Conservation (phyloP, 1,140 invertebrate species). For the Drosophila nannoptera region DNA sequence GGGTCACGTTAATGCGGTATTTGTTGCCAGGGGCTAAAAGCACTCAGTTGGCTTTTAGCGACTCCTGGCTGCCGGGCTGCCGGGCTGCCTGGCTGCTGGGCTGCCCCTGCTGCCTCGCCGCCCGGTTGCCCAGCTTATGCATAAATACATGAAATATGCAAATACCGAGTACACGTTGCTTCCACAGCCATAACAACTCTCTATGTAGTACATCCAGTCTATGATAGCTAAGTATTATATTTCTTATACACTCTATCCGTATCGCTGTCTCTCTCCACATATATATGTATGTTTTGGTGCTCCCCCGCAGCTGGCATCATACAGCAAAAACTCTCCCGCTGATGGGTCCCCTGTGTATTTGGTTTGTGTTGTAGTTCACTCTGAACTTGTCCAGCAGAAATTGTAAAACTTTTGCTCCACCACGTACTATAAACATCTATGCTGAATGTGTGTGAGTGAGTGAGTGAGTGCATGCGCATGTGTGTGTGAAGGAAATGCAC, state of each 20-base stretch:
- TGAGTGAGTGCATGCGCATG: conserved; percentile 5
- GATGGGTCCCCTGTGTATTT: conserved; percentile 30
- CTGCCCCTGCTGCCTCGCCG: background rate
- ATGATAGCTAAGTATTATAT: conserved; percentile 10
- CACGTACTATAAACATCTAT: conserved; percentile 30
- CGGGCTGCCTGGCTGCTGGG: background rate
- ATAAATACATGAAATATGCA: conserved; percentile 63
- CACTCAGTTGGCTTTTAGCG: conserved; percentile 66
- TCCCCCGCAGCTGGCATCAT: conserved; percentile 20
- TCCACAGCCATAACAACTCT: conserved; percentile 10
- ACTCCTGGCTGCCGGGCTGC: conserved; percentile 28
- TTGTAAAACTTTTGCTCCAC: conserved; percentile 36
- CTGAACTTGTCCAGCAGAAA: conserved; percentile 36
- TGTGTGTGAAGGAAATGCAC: conserved; percentile 11
- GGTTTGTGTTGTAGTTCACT: conserved; percentile 29
- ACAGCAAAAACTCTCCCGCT: conserved; percentile 6
- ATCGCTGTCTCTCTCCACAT: background rate
- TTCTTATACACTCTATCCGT: background rate
- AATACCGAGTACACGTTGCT: conserved; percentile 33
- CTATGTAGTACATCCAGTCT: conserved; percentile 9
- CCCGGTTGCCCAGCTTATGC: conserved; percentile 22
- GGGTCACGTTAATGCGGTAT: conserved; percentile 59
- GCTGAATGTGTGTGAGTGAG: background rate
- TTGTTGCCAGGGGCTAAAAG: conserved; percentile 41
- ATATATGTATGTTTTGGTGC: background rate